Percentiles rank a stretch among this genome's conserved stretches.
Evolutionary conservation across 2,113 vertebrate species (phyloP).

Genomic region (Syngnathoides biaculeatus): DNA sequence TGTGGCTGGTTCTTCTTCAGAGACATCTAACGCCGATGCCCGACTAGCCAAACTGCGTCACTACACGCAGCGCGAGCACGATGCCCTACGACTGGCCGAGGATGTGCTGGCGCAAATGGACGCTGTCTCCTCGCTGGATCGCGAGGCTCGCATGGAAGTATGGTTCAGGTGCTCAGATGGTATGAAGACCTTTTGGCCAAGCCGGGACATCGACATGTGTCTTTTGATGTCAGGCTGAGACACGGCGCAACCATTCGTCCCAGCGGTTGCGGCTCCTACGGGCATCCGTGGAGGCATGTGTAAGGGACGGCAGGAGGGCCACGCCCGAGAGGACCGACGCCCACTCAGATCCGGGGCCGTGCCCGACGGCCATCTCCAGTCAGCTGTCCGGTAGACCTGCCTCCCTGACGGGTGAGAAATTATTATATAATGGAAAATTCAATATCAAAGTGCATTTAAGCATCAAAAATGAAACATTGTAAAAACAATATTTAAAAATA

Average conservation of each 20-base stretch:
- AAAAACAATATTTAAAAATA: too few species aligned
- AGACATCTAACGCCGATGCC: constrained; percentile 11
- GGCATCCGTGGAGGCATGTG: constrained; percentile 45
- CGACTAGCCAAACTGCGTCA: constrained; percentile 52
- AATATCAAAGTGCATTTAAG: too few species aligned
- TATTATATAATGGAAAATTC: too few species aligned
- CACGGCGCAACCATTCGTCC: constrained; percentile 46
- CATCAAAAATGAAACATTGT: background rate
- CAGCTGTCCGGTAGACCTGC: constrained; percentile 48
- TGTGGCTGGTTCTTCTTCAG: constrained; percentile 16
- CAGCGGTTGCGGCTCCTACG: constrained; percentile 61
- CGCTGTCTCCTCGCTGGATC: constrained; percentile 55
- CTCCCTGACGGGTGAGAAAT: constrained; percentile 50
- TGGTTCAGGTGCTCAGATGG: background rate
- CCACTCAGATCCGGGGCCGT: background rate
- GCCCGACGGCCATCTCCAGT: constrained; percentile 15
- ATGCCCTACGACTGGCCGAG: constrained; percentile 47
- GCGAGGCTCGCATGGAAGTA: constrained; percentile 54
- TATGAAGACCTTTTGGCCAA: background rate
- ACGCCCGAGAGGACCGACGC: background rate
- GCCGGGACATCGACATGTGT: background rate
- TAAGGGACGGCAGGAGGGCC: constrained; percentile 28
- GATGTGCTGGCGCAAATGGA: constrained; percentile 60
- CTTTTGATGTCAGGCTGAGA: constrained; percentile 41
- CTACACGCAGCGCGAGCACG: constrained; percentile 55